Evolutionary conservation across 2,797 vertebrate species (phyloP).

Genomic region (Eospalax fontanierii): DNA sequence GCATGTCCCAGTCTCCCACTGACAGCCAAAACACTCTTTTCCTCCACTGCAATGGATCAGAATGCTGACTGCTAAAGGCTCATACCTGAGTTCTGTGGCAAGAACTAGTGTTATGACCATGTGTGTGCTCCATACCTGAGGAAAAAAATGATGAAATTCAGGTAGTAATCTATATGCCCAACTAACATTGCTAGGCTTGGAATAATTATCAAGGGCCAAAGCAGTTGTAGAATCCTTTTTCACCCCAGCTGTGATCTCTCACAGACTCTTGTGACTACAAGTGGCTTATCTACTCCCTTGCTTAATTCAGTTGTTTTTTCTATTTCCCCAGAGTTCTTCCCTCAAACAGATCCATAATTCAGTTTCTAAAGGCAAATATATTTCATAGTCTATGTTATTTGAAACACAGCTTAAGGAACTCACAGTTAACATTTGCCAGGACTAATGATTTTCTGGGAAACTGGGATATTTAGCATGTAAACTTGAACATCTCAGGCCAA

Average conservation of each 20-base stretch:
- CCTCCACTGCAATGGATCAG: not conserved
- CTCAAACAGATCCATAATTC: not conserved
- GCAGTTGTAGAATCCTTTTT: not conserved
- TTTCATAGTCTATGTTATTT: not conserved
- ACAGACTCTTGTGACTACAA: not conserved
- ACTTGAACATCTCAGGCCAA: not conserved
- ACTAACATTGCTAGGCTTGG: not conserved
- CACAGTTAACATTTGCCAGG: not conserved
- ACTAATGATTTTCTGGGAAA: not conserved
- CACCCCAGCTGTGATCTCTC: not conserved
- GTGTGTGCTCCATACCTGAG: not conserved
- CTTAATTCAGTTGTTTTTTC: not conserved
- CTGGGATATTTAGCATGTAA: not conserved
- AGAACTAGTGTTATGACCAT: not conserved
- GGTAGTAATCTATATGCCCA: too few relatives aligned
- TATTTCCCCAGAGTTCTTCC: not conserved
- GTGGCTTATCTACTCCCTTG: not conserved
- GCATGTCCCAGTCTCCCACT: not conserved
- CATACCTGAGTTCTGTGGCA: not conserved
- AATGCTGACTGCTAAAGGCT: not conserved
- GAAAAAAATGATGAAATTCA: not conserved
- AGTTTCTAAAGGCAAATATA: not conserved
- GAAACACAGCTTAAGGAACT: not conserved
- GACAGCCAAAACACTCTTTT: not conserved
- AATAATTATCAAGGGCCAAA: not conserved